Conservation (phyloP, 2,797 vertebrate species). For the Sebastes minor region DNA sequence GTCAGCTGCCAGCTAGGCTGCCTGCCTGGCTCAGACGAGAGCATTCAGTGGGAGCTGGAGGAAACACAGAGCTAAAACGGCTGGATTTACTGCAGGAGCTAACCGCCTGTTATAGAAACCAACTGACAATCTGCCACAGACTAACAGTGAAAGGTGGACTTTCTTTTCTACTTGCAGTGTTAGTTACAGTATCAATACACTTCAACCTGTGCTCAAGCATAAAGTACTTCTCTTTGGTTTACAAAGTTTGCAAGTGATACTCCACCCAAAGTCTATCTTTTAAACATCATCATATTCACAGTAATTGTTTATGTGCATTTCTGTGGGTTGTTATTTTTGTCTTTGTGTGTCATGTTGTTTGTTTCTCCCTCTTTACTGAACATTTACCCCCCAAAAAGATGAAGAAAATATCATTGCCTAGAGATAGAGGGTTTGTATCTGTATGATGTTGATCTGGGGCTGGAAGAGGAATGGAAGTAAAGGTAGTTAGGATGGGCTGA, state of each 20-base stretch:
- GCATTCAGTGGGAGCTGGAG: slow-evolving; percentile 21
- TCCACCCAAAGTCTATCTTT: background rate
- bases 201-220: background rate
- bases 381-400: background rate
- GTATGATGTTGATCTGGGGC: background rate
- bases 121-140: background rate
- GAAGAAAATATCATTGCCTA: background rate
- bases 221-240: background rate
- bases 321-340: background rate
- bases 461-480: background rate
- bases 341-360: background rate
- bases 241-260: background rate
- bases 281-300: background rate
- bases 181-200: background rate
- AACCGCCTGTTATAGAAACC: slow-evolving; percentile 4
- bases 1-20: slow-evolving; percentile 33
- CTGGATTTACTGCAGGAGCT: slow-evolving; percentile 30
- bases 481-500: background rate
- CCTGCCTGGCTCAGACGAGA: slow-evolving; percentile 26
- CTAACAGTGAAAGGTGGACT: background rate
- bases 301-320: background rate
- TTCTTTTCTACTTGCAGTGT: background rate
- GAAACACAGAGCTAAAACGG: slow-evolving; percentile 16
- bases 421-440: background rate
- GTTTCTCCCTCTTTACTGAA: background rate